These are phyloP conservation scores for Heliconius himera DNA, from an alignment of 1,140 invertebrate species.

Conservation along the genomic window DNA sequence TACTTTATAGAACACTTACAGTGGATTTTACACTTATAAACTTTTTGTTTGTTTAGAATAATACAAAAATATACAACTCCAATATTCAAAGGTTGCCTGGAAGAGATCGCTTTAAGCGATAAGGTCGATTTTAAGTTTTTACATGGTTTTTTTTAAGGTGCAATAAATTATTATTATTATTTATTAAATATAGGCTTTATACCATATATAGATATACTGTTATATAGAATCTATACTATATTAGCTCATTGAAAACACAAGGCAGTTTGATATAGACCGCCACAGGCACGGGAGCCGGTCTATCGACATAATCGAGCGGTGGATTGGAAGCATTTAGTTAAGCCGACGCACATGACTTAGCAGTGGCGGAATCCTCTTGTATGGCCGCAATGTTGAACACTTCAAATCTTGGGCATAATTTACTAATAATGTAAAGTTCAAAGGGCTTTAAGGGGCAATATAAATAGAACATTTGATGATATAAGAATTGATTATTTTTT, in stretches of 20 bases:
- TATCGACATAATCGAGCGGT: slow-evolving; percentile 25
- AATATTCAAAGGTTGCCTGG: no score
- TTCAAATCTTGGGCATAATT: slow-evolving; percentile 5
- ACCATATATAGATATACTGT: not conserved
- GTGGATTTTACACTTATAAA: no score
- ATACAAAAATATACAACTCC: no score
- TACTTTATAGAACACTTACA: not conserved
- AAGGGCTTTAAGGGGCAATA: not conserved
- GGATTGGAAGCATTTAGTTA: slow-evolving; percentile 27
- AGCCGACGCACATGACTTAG: slow-evolving; percentile 22
- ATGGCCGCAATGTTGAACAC: slow-evolving; percentile 13
- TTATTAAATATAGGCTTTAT: not conserved
- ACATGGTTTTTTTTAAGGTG: no score
- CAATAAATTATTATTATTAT: no score
- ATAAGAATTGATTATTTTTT: not conserved
- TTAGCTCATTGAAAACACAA: not conserved
- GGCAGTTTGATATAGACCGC: not conserved
- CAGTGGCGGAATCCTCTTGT: slow-evolving; percentile 22
- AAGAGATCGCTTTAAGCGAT: no score
- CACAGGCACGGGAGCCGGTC: slow-evolving; percentile 19
- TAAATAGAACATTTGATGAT: not conserved
- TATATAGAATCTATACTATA: not conserved
- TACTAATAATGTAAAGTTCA: slow-evolving; percentile 3
- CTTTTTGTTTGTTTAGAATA: no score
- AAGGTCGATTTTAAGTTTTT: no score